Percentiles rank a stretch among this genome's conserved stretches.
These are phyloP conservation scores for Hydrophis major DNA, from an alignment of 2,797 vertebrate genomes.

Conservation along the genomic window DNA sequence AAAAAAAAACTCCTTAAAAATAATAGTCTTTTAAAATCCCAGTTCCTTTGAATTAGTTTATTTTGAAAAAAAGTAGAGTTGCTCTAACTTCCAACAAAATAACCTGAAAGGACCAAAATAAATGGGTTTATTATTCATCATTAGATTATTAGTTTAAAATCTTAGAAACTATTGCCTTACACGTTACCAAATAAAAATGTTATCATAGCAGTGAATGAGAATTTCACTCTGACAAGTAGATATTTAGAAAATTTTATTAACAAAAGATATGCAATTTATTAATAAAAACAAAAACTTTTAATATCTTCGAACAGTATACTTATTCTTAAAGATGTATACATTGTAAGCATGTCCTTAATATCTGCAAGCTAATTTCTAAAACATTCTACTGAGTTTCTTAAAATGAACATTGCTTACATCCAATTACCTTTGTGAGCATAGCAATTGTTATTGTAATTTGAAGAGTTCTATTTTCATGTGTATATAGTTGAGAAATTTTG, in stretches of 20 bases:
- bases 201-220: not conserved
- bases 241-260: not conserved
- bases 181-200: not conserved
- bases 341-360: not conserved
- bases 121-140: constrained; percentile 22
- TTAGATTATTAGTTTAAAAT: constrained; percentile 28
- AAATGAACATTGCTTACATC: not conserved
- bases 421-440: not conserved
- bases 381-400: not conserved
- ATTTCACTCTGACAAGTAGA: not conserved
- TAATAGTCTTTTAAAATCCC: not conserved
- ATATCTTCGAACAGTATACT: not conserved
- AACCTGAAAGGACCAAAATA: constrained; percentile 3
- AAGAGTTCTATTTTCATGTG: not conserved
- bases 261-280: not conserved
- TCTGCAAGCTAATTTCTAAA: not conserved
- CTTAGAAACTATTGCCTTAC: constrained; percentile 26
- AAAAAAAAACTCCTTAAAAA: constrained; percentile 3
- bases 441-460: not conserved
- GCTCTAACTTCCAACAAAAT: constrained; percentile 12
- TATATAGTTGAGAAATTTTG: not conserved
- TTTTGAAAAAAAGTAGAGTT: not conserved
- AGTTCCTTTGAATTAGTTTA: constrained; percentile 27
- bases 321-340: not conserved
- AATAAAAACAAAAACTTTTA: not conserved